phyloP scores from a whole-genome alignment of 1,140 invertebrate species.

The Calephelis virginiensis region DNA sequence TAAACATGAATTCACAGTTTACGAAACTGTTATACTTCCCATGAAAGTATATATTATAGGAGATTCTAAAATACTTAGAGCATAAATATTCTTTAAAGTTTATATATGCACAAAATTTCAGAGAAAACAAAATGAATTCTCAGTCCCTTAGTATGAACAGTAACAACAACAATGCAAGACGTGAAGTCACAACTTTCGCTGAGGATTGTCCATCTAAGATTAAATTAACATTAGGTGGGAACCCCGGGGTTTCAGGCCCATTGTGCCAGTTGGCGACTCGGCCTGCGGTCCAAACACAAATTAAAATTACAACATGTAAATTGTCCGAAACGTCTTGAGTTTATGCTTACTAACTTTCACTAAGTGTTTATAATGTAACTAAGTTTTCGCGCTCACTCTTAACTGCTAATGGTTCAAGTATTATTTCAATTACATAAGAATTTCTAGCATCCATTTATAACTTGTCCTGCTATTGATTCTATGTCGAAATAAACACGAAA shows the following conservation, averaged over 20 bases:
- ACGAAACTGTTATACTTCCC: too few species aligned
- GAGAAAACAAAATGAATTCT: not conserved
- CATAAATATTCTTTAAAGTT: too few species aligned
- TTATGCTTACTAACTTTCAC: constrained; percentile 48
- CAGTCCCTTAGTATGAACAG: constrained; percentile 32
- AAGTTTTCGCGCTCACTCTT: constrained; percentile 1
- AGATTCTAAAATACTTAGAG: too few species aligned
- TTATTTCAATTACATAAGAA: not conserved
- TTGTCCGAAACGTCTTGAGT: constrained; percentile 50
- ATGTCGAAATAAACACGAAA: too few species aligned
- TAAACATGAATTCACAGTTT: too few species aligned
- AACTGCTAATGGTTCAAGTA: constrained; percentile 6
- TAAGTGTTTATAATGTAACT: constrained; percentile 19
- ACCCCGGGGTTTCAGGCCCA: constrained; percentile 39
- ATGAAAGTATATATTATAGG: too few species aligned
- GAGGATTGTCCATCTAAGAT: constrained; percentile 63
- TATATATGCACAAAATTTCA: not conserved
- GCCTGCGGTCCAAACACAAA: constrained; percentile 54
- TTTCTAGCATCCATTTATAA: too few species aligned
- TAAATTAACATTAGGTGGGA: constrained; percentile 74
- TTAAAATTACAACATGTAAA: constrained; percentile 75
- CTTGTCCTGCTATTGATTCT: too few species aligned
- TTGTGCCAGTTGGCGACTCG: constrained; percentile 40
- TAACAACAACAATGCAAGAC: constrained; percentile 48
- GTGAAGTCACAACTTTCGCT: constrained; percentile 56